Base-by-base conservation (phyloP, 2,113 vertebrate species). In the Carlito syrichta region DNA sequence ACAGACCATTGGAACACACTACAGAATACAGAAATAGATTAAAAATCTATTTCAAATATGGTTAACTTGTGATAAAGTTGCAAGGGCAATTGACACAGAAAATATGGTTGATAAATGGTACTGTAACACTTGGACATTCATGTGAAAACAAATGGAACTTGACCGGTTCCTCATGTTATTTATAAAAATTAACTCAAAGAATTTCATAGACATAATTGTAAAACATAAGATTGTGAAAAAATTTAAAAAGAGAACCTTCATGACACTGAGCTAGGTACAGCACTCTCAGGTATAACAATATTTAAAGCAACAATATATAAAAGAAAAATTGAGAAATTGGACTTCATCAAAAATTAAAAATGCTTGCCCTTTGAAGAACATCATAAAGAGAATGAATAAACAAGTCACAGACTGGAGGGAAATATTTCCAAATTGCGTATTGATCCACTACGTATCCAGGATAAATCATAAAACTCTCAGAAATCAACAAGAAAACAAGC, bases 121-220 rank as follows among this genome's bases (percentile, higher is more conserved):
- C 20, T 12, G 8, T 69, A 63, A 63, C 11, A 43, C 14, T 14
- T 85, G 19, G 17, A 13, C 43, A 43, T n/a, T 14, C 20, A 69
- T 3, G 17, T 76, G 93, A 62, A 56, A 68, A 77, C 78, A 27
- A 66, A 0, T 56, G 50, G 89, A 48, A 1, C 30, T 68, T 69
- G 74, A 63, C 17, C n/a, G 56, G 45, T 74, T 56, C 27, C 52
- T 68, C 22, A 96, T 3, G 19, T 12, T 8, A 54, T 62, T 82
- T 86, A 77, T 54, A 93, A 82, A 96, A 95, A 45, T 58, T n/a
- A 63, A 69, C 40, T 73, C 9, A n/a, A 93, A 77, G 89, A 35
- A 9, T n/a, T 91, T 95, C 27, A 35, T 3, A 96, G 30, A n/a
- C 8, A 35, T 43, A 83, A 86, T 77, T 90, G 35, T 95, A 90